These are phyloP conservation scores for Atherinosoma microstoma DNA, from an alignment of 2,797 vertebrate species.

Conservation along the genomic window DNA sequence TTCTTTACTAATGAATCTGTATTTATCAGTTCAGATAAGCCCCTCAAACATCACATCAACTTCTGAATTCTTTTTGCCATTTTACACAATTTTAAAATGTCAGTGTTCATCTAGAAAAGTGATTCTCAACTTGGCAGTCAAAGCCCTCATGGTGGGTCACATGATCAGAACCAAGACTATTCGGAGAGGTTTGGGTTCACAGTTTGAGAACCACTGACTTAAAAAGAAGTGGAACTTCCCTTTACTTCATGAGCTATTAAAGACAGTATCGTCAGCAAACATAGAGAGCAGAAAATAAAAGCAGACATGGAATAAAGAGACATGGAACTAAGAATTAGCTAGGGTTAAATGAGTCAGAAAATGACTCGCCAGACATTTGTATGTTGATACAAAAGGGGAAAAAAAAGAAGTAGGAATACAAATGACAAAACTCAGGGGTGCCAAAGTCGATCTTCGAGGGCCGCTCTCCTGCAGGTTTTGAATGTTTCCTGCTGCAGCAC, in stretches of 20 bases:
- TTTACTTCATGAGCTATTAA: background rate
- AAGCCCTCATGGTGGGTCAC: no score
- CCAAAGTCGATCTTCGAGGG: no score
- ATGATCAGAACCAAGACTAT: background rate
- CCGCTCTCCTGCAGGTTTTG: no score
- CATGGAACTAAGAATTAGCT: background rate
- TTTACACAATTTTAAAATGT: background rate
- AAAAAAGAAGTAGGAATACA: background rate
- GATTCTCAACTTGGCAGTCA: background rate
- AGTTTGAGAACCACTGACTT: background rate
- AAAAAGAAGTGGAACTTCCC: background rate
- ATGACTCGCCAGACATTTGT: background rate
- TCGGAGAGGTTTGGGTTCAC: background rate
- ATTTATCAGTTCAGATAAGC: background rate
- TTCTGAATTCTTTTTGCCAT: background rate
- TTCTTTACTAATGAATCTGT: background rate
- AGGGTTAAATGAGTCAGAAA: background rate
- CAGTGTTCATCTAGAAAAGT: background rate
- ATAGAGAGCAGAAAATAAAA: background rate
- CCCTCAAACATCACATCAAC: background rate
- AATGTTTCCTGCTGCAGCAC: no score
- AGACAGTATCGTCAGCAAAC: conserved; percentile 4
- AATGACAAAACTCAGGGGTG: background rate
- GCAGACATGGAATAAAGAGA: background rate
- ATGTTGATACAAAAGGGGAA: background rate